Evolutionary conservation across 2,113 vertebrate genomes (phyloP), one percentile per base, ranked within the genome.

Genomic region (Daphoenositta chrysoptera): DNA sequence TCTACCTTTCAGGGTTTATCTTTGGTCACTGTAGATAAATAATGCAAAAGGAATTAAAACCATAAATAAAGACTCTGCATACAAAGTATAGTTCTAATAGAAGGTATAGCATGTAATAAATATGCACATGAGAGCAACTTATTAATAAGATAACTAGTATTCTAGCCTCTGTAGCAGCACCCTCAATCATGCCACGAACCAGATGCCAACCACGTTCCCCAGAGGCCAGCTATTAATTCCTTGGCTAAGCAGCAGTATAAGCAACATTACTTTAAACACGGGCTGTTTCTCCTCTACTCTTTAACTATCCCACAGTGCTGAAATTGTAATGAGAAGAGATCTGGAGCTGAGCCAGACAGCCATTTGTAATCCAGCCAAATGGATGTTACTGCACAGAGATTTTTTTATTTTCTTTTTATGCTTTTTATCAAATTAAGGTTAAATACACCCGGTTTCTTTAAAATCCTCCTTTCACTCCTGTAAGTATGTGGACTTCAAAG

Each of bases 201-300:
- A 80, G 57, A 89, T 69, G 83, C 37, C 88, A 92, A 57, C 31
- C 18, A 42, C 2, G 4, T 37, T 92, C 94, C 73, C 82, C 45
- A 88, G 72, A 79, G 70, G 45, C 57, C 15, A 70, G 42, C 84
- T 82, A 91, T 88, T 89, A 95, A 87, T 79, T 94, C 93, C 63
- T 75, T 94, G 80, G 78, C 75, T 89, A 96, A 92, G 89, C 87
- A 79, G 93, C 64, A 97, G 69, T 61, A 89, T 42, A 90, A 94
- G 83, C 45, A 90, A 65, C 44, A 57, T 81, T 90, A 95, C 68
- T 90, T 71, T 87, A 93, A 94, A 90, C 28, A 91, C 0, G 0
- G 12, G 7, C 50, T 79, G 57, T 72, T 94, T 96, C 83, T 91
- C 40, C 63, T 50, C 28, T 75, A 28, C 20, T 87, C 81, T 77